Evolutionary conservation across 2,888 invertebrate genomes (phyloP), one percentile per base, ranked within the genome.

Genomic region (Spicauda simplicius): DNA sequence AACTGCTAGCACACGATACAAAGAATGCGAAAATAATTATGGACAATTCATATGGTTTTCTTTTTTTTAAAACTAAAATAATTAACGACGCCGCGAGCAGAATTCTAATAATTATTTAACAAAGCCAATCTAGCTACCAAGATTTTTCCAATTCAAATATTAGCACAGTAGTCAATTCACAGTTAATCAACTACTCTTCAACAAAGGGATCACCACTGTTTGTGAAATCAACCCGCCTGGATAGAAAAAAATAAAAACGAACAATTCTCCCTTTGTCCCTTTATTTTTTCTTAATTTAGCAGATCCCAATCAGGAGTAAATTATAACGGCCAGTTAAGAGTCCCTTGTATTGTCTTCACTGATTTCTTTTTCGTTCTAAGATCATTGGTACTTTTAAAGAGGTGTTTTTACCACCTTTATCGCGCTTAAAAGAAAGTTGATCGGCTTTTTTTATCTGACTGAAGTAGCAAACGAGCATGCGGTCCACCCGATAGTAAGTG

Each of bases 211-310:
- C 79, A 80, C 81, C 80, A 77, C 82, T 88, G 90, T 89, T 91
- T 89, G 88, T 88, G 85, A 87, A 91, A 91, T 91, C 91, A 91
- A 86, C 83, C 80, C 85, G 82, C 78, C 77, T 79, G 82, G 89
- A 90, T 90, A 88, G 25, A 20, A 91, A 37, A 37, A 89, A 55
- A 57, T 45, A 63, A 79, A 81, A 78, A 77, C 74, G 83, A 30
- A 88, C 87, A 88, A 88, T 88, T 88, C 81, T 76, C 75, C 81
- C 81, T 88, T 90, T 88, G 87, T 87, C 79, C 83, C 81, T 88
- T 90, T 91, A 88, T 91, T 91, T 92, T 91, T 91, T 93, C 91
- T 92, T 93, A 91, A 92, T 93, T 93, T 90, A 87, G 81, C 89
- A 90, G 92, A 93, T 93, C 90, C 83, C 91, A 91, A 93, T 93